Evolutionary conservation across 1,140 invertebrate genomes (phyloP), one percentile per base, ranked within the genome.

Genomic region (Diplogasteroides magnus): DNA sequence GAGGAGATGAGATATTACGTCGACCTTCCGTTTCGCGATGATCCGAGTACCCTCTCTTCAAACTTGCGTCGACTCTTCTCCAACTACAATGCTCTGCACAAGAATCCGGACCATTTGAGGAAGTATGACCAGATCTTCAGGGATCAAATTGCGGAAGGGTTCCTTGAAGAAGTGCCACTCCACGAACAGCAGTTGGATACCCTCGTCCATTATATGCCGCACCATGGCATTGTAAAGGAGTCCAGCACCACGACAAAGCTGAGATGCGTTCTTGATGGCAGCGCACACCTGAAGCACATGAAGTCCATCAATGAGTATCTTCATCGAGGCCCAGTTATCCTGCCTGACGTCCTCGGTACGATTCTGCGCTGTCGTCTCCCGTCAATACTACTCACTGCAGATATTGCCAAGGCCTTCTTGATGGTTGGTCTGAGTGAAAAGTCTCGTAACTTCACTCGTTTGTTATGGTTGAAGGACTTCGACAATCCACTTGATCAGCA

Each of bases 181-280:
- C 6, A 48, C 19, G 37, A 48, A 48, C 37, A 11, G 19, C 37
- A 48, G 19, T 6, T 11, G 6, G 19, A 19, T 11, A 48, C 6
- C 6, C 19, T n/a, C n/a, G 37, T 48, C 37, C 37, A 48, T 19
- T 48, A 48, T 19, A 6, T 48, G 19, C 19, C 37, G 6, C 37
- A 48, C 37, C 19, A 11, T 19, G 37, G 37, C 6, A 48, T 48
- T 11, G 37, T 48, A 19, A 60, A 60, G 59, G 59, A 60, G 23
- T 11, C 70, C 32, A 74, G 72, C 26, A 27, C 60, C 2, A 78
- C 80, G 1, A 79, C 80, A 2, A 78, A 83, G 71, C 62, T 77
- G 0, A 69, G 83, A 3, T 74, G 77, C 14, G 83, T 84, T 3
- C 83, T 82, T 64, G 82, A 84, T 68, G 78, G 75, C 0, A 82